Evolutionary conservation across 2,113 vertebrate genomes (phyloP), one percentile per base, ranked within the genome.

Genomic region (Pycnonotus jocosus): DNA sequence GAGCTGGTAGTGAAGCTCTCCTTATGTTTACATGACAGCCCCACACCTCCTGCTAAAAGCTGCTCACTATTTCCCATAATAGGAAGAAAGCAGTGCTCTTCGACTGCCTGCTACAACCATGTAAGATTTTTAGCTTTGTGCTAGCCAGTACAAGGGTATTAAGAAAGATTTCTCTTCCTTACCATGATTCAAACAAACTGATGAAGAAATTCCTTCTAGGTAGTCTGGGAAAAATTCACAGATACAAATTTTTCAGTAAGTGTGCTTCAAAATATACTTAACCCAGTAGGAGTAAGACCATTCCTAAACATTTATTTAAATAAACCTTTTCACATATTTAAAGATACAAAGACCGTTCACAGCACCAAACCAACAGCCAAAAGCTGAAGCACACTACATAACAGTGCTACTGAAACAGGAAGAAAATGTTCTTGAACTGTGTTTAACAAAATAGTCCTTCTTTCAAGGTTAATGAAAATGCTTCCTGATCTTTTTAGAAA

Each of bases 51-150:
- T 83, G 85, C 86, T 89, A 87, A 81, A 96, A 91, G 86, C 7
- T 2, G 68, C 73, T 87, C 87, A 66, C 86, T 74, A 40, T 86
- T 94, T 89, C 9, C 96, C 93, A 95, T 97, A 96, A 95, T 92
- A 94, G 95, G 97, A 97, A 97, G 92, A 91, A 96, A 97, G 82
- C 31, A 35, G 58, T 22, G 58, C 70, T 93, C 91, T 77, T 86
- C 57, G 73, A 91, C 66, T 74, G 90, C 86, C 80, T 81, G 44
- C 50, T 50, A 74, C 79, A 44, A 35, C 54, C 85, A 57, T 28
- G 53, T 10, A 53, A 33, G 66, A 84, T 48, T 88, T 79, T 76
- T 31, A 87, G 88, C 58, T 82, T 88, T 87, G 33, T 42, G 21
- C 74, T 82, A 38, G 48, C 38, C 45, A 73, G 40, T 35, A 95